Conservation (phyloP, 2,888 invertebrate species). For the Netelia inedita region DNA sequence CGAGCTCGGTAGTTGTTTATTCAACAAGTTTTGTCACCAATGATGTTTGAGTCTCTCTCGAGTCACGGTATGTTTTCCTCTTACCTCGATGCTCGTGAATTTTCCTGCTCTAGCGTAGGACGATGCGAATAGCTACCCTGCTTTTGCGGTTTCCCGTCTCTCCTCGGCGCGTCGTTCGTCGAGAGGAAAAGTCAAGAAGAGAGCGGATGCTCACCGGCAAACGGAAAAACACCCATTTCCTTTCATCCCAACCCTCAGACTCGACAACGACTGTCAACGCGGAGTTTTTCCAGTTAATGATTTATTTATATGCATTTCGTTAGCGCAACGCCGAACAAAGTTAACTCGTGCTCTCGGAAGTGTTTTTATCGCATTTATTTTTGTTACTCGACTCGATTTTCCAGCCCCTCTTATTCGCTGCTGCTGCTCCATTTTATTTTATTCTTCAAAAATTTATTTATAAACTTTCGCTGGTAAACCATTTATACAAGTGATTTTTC, state of each 20-base stretch:
- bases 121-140: constrained; percentile 47
- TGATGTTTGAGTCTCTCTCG: constrained; percentile 39
- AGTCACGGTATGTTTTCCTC: constrained; percentile 16
- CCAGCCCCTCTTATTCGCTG: background rate
- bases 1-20: constrained; percentile 48
- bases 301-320: constrained; percentile 71
- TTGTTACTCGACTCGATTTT: background rate
- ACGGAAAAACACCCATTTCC: constrained; percentile 41
- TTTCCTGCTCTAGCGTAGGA: constrained; percentile 17
- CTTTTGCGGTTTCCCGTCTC: constrained; percentile 57
- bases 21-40: constrained; percentile 56
- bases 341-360: constrained; percentile 13
- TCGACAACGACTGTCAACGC: constrained; percentile 13
- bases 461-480: no score
- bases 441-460: background rate
- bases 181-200: constrained; percentile 43
- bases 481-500: no score
- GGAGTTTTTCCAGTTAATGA: constrained; percentile 64
- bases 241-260: constrained; percentile 27
- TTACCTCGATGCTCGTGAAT: background rate
- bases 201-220: constrained; percentile 34
- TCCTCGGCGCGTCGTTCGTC: constrained; percentile 38
- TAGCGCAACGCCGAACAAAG: constrained; percentile 44
- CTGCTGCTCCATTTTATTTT: background rate
- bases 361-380: background rate